Conservation (phyloP, 2,797 vertebrate species). For the Enteromius thamalakanensis region DNA sequence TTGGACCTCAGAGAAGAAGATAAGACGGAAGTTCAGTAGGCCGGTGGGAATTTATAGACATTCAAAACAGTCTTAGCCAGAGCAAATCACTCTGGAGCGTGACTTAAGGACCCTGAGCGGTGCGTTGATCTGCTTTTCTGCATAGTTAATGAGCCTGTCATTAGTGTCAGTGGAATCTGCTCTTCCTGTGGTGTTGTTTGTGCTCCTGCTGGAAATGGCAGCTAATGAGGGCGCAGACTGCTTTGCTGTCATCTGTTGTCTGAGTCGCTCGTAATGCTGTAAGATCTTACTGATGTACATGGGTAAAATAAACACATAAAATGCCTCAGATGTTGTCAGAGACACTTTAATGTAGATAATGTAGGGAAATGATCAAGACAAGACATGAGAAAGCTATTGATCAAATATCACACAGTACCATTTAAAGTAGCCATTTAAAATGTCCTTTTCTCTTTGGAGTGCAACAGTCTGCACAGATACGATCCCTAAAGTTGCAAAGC, state of each 20-base stretch:
- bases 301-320: background rate
- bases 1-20: conserved; percentile 64
- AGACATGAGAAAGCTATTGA: background rate
- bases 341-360: background rate
- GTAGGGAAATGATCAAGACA: background rate
- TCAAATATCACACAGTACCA: background rate
- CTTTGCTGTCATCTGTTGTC: conserved; percentile 12
- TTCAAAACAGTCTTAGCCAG: conserved; percentile 71
- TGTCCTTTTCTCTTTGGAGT: too few relatives aligned
- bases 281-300: background rate
- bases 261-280: background rate
- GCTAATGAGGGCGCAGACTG: conserved; percentile 45
- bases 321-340: background rate
- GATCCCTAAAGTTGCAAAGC: too few relatives aligned
- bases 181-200: conserved; percentile 45
- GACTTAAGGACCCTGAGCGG: conserved; percentile 66
- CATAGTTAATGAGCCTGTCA: conserved; percentile 71
- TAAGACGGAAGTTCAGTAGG: conserved; percentile 65
- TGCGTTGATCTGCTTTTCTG: conserved; percentile 68
- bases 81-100: conserved; percentile 64
- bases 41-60: conserved; percentile 72
- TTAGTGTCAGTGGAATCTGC: conserved; percentile 62
- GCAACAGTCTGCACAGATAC: too few relatives aligned
- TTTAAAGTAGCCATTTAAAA: background rate
- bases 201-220: conserved; percentile 15